Base-by-base conservation (phyloP, 2,113 vertebrate species). In the Toxostoma redivivum region DNA sequence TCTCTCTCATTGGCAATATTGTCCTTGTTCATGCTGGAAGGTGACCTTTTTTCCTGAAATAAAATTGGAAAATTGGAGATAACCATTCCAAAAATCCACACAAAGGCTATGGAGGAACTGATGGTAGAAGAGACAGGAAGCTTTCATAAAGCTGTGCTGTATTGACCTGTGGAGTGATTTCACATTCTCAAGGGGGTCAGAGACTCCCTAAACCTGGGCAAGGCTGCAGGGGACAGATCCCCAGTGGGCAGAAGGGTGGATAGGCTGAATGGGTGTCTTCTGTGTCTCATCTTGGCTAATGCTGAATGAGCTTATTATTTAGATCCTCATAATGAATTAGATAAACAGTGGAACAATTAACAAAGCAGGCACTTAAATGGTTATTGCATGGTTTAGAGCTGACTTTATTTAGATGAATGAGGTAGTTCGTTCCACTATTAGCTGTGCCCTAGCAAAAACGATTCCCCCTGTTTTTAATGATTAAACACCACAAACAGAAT, bases 321-420 rank as follows among this genome's bases (percentile, higher is more conserved):
- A 71, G 65, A 74, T 84, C 69, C 37, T 89, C 30, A 13, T 84
- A 91, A 86, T 79, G 80, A 89, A 71, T 91, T 92, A 85, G 83
- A 60, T 92, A 86, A 92, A 86, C 65, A 90, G 51, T 65, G 64
- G 81, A 92, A 94, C 95, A 94, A 92, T 92, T 96, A 96, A 88
- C 60, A 40, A 88, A 88, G 56, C 35, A 81, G 86, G 45, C 77
- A 23, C 60, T 93, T 83, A 58, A 91, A 81, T 67, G 69, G 40
- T 96, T 94, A 88, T 94, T 91, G 69, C 86, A 60, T 53, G 61
- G 27, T 88, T 90, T 88, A 84, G 76, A 81, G 44, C 69, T 78
- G 77, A 54, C 42, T 92, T 92, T 83, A 93, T 92, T 91, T 92
- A 86, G 81, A 92, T 94, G 81, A 69, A 87, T 83, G 81, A 86